Conservation (phyloP, 2,888 invertebrate genomes). For the Seira ritae region DNA sequence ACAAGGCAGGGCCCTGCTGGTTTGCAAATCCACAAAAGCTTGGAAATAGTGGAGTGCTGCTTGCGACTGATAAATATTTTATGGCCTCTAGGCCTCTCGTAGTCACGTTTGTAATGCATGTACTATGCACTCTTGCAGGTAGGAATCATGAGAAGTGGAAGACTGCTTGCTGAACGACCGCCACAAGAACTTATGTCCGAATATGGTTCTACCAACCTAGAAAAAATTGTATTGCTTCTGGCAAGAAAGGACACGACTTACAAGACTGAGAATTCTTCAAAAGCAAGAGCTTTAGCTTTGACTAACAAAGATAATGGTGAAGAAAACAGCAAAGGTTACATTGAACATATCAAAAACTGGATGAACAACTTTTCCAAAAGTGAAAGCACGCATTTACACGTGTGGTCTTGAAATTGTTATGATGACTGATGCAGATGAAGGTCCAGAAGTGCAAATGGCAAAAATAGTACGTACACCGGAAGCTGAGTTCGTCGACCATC, state of each 20-base stretch:
- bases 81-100: too few species aligned
- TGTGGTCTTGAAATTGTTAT: too few species aligned
- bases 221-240: conserved; percentile 93
- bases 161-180: conserved; percentile 91
- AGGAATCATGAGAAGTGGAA: conserved; percentile 94
- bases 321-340: neutral
- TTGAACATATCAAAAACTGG: neutral
- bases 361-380: too few species aligned
- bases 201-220: conserved; percentile 89
- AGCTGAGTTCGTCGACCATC: neutral
- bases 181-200: conserved; percentile 86
- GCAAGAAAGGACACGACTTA: conserved; percentile 10
- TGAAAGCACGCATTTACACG: too few species aligned
- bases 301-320: neutral
- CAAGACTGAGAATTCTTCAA: neutral
- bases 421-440: neutral
- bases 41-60: too few species aligned
- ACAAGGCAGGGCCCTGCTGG: too few species aligned
- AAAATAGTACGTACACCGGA: conserved; percentile 9
- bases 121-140: conserved; percentile 80
- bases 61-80: too few species aligned
- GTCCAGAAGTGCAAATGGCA: conserved; percentile 34
- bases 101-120: too few species aligned
- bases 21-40: too few species aligned
- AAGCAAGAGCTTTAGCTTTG: neutral